A percentile compares a stretch with the other conserved stretches of the same genome.
Evolutionary conservation across 2,888 invertebrate species (phyloP).

Genomic region (Pachydiplax longipennis): DNA sequence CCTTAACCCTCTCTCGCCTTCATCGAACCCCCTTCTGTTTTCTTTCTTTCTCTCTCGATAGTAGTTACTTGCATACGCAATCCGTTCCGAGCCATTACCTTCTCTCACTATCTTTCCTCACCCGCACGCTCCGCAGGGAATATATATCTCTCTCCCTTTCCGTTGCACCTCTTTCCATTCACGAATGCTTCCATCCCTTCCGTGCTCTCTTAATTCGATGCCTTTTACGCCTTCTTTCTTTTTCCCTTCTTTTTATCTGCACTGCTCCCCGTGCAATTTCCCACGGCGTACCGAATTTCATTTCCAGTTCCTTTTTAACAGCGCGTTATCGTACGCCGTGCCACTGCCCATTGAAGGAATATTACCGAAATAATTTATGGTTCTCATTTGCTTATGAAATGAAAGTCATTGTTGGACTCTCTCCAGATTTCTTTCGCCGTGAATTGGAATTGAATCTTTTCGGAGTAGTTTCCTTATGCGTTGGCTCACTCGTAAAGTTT

Average conservation of each 20-base stretch:
- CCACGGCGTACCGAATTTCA: not conserved
- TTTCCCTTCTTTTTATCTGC: not conserved
- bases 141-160: not conserved
- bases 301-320: not conserved
- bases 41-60: not conserved
- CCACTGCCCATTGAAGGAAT: too few relatives aligned
- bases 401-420: too few relatives aligned
- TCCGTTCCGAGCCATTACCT: constrained; percentile 41
- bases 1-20: too few relatives aligned
- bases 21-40: not conserved
- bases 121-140: constrained; percentile 14
- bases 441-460: too few relatives aligned
- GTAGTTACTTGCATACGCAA: constrained; percentile 37
- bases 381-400: too few relatives aligned
- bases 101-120: constrained; percentile 32
- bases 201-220: not conserved
- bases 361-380: too few relatives aligned
- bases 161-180: not conserved
- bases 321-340: not conserved
- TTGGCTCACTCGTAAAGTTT: too few relatives aligned
- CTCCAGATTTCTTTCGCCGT: too few relatives aligned
- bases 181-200: not conserved
- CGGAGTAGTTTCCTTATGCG: too few relatives aligned
- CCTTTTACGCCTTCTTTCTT: not conserved
- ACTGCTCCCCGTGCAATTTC: not conserved